Evolutionary conservation across 2,113 vertebrate species (phyloP), one percentile per base, ranked within the genome.

Genomic region (Monopterus albus): DNA sequence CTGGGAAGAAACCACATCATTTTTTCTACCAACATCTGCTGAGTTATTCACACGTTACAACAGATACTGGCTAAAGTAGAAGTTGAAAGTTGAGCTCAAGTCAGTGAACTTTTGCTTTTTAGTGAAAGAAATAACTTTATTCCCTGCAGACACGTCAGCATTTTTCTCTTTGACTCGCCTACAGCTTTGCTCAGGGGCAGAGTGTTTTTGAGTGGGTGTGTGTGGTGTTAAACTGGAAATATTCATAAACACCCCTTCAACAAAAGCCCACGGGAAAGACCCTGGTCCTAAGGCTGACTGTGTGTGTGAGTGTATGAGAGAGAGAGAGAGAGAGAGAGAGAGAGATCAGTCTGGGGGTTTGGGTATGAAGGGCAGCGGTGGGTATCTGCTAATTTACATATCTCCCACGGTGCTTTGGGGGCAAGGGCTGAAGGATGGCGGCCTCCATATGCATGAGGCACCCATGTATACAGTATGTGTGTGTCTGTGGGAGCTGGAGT

Each of bases 361-460:
- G 62, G 56, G 42, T 40, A 50, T 14, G 36, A 56, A 73, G 71
- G 62, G 63, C 66, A 83, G 65, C 61, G 59, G 45, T 81, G 82
- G 87, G 88, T 82, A 90, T 89, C 76, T 88, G 79, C 68, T 80
- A 36, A 92, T 92, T 84, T 90, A 75, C 89, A 92, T 91, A 87
- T 89, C 78, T 91, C 81, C 83, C 85, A 84, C 82, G 53, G 65
- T 86, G 87, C 90, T 89, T 78, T 87, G 83, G 79, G 88, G 88
- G 80, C 40, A 10, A 82, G 67, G 51, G 85, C 84, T 71, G 73
- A 82, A 63, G 75, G 78, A 79, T 63, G 81, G 72, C 10, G 33
- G 82, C 47, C 84, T 93, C 87, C 87, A 91, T 91, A 91, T 92
- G 90, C 79, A 92, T 93, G 89, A 93, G 87, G 81, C 75, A 57